Evolutionary conservation across 2,888 invertebrate species (phyloP), one percentile per base, ranked within the genome.

Genomic region (Junonia oenone): DNA sequence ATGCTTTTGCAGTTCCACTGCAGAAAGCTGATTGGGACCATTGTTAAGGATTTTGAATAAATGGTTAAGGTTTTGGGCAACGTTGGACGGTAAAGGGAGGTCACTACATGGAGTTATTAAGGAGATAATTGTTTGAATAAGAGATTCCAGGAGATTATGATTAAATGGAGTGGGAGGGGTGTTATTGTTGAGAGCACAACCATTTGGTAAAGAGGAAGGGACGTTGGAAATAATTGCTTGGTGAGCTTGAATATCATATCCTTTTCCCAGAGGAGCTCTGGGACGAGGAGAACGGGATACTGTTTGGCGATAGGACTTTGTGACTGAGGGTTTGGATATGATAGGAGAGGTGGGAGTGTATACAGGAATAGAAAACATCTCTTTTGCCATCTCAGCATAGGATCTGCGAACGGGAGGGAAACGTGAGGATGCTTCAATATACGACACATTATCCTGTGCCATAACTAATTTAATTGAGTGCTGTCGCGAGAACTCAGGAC

Each of bases 381-480:
- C 22, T 37, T 45, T 47, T n/a, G 37, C 31, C 9, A 56, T n/a
- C 14, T 56, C 48, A 8, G 58, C 54, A 22, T 47, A 52, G 0
- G 50, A 50, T 2, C 40, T 27, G 6, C 13, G 27, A 31, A 45
- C 13, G n/a, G 19, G 6, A 6, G 57, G 50, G 22, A 45, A 54
- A 4, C 26, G 45, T 13, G 45, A 15, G 5, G 43, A 51, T 2
- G 64, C 63, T 13, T 65, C 62, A 1, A 15, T 2, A 31, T 63
- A 65, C 0, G 56, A 58, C 0, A 63, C 47, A 11, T 51, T 47
- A 1, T 60, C 46, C 26, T 62, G 37, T 5, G 65, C 54, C 65
- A 64, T 66, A 6, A 48, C 11, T 0, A 35, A 3, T 50, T 68
- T 68, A 8, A 68, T 65, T 0, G 40, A 9, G 43, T 61, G 62